These are phyloP conservation scores for Trichomalopsis sarcophagae DNA, from an alignment of 1,140 invertebrate genomes.

Conservation along the genomic window DNA sequence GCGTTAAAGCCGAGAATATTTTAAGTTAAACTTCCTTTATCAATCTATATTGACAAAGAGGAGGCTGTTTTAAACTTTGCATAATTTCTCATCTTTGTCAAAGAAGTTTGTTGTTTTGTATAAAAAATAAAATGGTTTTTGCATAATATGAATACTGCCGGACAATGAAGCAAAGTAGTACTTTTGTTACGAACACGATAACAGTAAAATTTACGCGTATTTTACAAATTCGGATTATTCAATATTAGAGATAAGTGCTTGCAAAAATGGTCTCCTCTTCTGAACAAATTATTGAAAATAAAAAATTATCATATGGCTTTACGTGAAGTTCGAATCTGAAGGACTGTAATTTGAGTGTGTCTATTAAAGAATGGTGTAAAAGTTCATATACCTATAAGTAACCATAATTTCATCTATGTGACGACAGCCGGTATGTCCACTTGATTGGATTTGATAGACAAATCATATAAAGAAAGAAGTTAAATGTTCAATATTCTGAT, in stretches of 20 bases:
- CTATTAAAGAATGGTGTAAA: slow-evolving; percentile 1
- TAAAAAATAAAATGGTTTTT: not conserved
- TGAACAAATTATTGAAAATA: not conserved
- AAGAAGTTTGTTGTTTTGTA: not conserved
- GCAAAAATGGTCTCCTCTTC: not conserved
- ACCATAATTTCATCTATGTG: not conserved
- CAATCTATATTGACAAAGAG: not conserved
- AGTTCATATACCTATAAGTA: slow-evolving; percentile 5
- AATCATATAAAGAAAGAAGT: slow-evolving; percentile 41
- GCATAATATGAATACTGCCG: not conserved
- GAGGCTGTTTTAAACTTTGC: not conserved
- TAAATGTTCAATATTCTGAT: slow-evolving; percentile 4
- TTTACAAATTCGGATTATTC: not conserved
- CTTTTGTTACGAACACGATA: not conserved
- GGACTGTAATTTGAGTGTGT: slow-evolving; percentile 15
- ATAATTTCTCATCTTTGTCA: not conserved
- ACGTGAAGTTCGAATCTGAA: slow-evolving; percentile 1
- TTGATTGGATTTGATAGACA: slow-evolving; percentile 51
- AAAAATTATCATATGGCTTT: not conserved
- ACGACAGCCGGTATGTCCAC: slow-evolving; percentile 34
- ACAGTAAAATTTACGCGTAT: not conserved
- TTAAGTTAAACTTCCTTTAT: not conserved
- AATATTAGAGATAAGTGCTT: not conserved
- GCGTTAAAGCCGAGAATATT: not conserved
- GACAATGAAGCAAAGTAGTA: not conserved